Base-by-base conservation (phyloP, 2,113 vertebrate genomes). In the Eptesicus fuscus region DNA sequence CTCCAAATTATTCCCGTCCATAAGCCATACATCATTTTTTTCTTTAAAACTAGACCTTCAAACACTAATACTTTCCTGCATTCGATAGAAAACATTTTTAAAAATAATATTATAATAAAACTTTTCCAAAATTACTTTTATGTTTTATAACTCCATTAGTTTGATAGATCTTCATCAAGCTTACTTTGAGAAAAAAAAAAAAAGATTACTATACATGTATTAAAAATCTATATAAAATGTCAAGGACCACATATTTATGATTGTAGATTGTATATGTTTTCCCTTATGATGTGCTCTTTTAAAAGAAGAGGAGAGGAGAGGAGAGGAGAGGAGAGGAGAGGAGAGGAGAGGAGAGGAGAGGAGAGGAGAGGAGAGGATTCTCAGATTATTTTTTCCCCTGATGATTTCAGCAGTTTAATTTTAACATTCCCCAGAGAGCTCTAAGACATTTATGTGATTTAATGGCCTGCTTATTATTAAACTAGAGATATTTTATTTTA, bases 401-500 rank as follows among this genome's bases (percentile, higher is more conserved):
- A 2, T 84, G 6, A 10, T 76, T 93, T 73, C 69, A 32, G 2
- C 32, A 84, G 22, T 28, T 93, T 6, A 18, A 49, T 56, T 93
- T 91, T 88, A 91, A 74, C 6, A 56, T 7, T 78, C 5, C 2
- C 32, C 6, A 80, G 78, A 65, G 32, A 80, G 40, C 25, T 70
- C 42, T 88, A 63, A 93, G 51, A 93, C 22, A 32, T 82, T 80
- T 76, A 49, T 65, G 49, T 61, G 37, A 95, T 93, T 93, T 35
- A 91, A 80, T 32, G 44, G 7, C 17, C 69, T 85, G 22, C 40
- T 78, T 78, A 49, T 91, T 94, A 80, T 76, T 84, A 84, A 83
- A 42, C 30, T 32, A n/a, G 35, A 83, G 22, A 91, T 67, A 23
- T 59, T 94, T 79, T 79, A 90, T 90, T 87, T 96, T 93, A 86